Base-by-base conservation (phyloP, 2,113 vertebrate genomes). In the Tragelaphus imberbis region DNA sequence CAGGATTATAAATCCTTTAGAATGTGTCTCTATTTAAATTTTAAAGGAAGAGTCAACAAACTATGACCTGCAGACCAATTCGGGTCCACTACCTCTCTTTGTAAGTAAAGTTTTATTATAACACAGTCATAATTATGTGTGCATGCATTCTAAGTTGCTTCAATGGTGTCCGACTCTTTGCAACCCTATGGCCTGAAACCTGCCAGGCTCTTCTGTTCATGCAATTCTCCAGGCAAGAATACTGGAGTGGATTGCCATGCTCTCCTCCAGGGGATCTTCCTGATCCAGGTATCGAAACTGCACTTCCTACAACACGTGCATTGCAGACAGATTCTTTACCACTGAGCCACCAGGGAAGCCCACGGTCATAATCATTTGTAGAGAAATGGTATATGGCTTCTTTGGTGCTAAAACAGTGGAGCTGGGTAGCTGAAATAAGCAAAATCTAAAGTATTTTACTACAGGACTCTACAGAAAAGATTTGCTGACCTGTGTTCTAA, bases 261-360 rank as follows among this genome's bases (percentile, higher is more conserved):
- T 36, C n/a, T 21, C 10, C n/a, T 71, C 65, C n/a, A 71, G 65
- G 10, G 65, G 17, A 71, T 36, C n/a, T 71, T 71, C 68, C n/a
- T 1, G 2, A 71, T 13, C 19, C n/a, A 71, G 21, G 10, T 23
- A 71, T 23, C 1, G 1, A 71, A 40, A 5, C n/a, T 40, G 68
- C 0, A 0, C 19, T 71, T 71, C 19, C 68, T 71, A 12, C 10
- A 71, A 23, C 0, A 2, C 0, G 0, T 71, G n/a, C 5, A 23
- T 23, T 71, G 68, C n/a, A 40, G 68, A 71, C 0, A 1, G 68
- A 40, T 71, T 40, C 68, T 71, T 71, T 40, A 40, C n/a, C n/a
- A 71, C 68, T 71, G 68, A 40, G n/a, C 19, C 2, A 13, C n/a
- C 19, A 71, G 68, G 19, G 19, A 23, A 71, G 10, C n/a, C n/a